These are phyloP conservation scores for Serripes groenlandicus DNA, from an alignment of 2,888 invertebrate genomes.

Conservation along the genomic window DNA sequence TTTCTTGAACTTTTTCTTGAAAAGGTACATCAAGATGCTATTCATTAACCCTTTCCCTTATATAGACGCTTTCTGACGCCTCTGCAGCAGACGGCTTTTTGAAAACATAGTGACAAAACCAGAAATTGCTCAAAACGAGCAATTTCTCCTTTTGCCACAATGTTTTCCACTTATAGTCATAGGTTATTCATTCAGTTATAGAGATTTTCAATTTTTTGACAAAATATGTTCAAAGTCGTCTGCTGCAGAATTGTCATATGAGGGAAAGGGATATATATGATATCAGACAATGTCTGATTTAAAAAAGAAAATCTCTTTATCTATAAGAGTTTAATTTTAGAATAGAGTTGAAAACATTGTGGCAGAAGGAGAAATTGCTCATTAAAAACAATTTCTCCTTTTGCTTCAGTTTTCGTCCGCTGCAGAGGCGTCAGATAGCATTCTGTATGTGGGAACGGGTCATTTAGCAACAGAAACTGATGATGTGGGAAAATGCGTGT, in stretches of 20 bases:
- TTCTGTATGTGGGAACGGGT: no score
- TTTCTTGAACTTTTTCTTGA: no score
- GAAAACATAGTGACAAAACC: neutral
- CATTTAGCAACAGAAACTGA: no score
- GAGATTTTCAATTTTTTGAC: neutral
- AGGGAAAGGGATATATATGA: neutral
- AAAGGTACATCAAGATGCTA: no score
- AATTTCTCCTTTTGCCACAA: neutral
- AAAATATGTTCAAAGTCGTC: neutral
- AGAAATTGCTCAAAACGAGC: neutral
- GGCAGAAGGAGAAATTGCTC: no score
- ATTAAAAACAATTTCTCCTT: no score
- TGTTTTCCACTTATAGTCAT: no score
- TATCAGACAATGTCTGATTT: neutral
- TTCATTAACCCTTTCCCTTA: neutral
- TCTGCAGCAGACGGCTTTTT: neutral
- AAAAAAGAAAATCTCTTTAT: neutral
- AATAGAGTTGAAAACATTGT: no score
- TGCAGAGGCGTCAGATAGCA: no score
- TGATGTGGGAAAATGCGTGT: no score
- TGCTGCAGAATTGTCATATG: neutral
- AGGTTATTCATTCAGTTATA: no score
- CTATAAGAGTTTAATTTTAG: neutral
- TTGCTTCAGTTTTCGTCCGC: no score
- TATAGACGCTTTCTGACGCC: neutral